Evolutionary conservation across 2,797 vertebrate genomes (phyloP).

Genomic region (Chiropotes sagulatus): DNA sequence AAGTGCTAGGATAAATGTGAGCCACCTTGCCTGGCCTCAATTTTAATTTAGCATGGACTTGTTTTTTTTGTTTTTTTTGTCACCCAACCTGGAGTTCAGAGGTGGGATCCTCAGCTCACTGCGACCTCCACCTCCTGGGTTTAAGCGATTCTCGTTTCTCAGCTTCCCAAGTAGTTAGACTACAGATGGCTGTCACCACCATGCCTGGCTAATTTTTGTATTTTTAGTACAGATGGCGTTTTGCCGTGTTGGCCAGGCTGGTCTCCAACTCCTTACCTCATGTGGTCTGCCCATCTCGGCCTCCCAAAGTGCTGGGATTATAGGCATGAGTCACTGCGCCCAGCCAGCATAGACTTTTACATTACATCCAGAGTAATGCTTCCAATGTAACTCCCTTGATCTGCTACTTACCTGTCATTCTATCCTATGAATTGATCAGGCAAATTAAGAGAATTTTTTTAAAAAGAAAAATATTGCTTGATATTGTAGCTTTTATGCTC

Average conservation of each 20-base stretch:
- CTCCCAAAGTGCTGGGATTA: background rate
- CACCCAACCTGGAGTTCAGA: background rate
- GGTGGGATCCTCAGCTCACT: background rate
- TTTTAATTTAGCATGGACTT: background rate
- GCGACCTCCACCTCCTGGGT: background rate
- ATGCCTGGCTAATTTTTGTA: background rate
- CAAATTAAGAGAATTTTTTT: background rate
- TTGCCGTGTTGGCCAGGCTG: background rate
- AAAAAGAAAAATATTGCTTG: background rate
- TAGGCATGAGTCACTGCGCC: no score
- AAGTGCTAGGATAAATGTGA: background rate
- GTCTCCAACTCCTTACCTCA: background rate
- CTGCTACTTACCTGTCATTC: background rate
- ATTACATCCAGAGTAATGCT: background rate
- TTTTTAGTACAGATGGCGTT: background rate
- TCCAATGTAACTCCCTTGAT: background rate
- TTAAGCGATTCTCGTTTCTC: background rate
- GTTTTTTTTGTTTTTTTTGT: background rate
- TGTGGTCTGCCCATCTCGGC: rapidly evolving
- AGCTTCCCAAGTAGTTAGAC: background rate
- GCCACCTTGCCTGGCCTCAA: background rate
- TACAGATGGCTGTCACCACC: background rate
- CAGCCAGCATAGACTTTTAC: background rate
- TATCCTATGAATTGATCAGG: background rate
- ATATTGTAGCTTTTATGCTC: background rate